Percentiles rank a stretch among this genome's conserved stretches.
Conservation (phyloP, 2,113 vertebrate species). For the Marmota monax region DNA sequence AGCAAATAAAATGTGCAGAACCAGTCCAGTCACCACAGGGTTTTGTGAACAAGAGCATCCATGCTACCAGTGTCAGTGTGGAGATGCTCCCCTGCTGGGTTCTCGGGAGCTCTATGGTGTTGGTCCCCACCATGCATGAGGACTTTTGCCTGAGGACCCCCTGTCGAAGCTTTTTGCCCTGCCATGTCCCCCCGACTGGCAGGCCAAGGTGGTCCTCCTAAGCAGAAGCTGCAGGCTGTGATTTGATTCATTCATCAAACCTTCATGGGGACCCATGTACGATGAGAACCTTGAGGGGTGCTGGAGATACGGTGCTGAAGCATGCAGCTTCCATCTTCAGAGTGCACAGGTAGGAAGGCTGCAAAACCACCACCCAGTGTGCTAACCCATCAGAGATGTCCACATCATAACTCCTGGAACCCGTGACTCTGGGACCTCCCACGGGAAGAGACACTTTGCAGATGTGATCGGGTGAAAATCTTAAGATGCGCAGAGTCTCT, state of each 20-base stretch:
- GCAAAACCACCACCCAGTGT: background rate
- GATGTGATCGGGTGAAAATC: background rate
- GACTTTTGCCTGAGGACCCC: fast-evolving
- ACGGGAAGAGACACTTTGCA: background rate
- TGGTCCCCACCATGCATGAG: background rate
- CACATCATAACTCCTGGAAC: background rate
- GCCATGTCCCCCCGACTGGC: background rate
- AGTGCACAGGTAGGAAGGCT: background rate
- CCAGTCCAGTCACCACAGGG: background rate
- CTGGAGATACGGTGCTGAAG: no score
- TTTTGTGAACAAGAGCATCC: background rate
- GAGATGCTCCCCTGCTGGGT: background rate
- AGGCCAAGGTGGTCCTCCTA: background rate
- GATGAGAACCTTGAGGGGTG: background rate
- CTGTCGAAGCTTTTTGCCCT: background rate
- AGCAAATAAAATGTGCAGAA: background rate
- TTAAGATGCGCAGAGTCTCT: background rate
- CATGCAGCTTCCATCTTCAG: background rate
- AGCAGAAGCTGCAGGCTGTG: background rate
- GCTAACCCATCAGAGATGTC: background rate
- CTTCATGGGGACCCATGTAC: background rate
- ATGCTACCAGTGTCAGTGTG: background rate
- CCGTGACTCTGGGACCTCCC: no score
- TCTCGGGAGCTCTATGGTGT: background rate
- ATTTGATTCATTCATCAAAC: background rate